Conservation (phyloP, 1,140 invertebrate species). For the Drosophila leontia region DNA sequence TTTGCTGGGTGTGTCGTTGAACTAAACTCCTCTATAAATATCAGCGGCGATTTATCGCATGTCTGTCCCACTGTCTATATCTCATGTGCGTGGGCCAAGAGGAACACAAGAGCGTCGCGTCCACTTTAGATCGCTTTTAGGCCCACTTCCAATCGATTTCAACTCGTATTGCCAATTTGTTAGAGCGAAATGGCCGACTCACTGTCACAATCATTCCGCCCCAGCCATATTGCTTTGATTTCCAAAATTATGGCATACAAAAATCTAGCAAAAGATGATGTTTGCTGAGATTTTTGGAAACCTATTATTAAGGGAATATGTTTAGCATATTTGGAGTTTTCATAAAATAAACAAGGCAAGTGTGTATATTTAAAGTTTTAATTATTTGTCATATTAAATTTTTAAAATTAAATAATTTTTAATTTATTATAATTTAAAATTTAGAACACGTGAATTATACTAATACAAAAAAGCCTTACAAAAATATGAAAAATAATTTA, state of each 20-base stretch:
- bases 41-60: constrained; percentile 72
- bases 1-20: constrained; percentile 60
- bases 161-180: constrained; percentile 70
- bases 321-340: not conserved
- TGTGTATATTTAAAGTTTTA: too few species aligned
- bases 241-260: not conserved
- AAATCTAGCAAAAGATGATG: not conserved
- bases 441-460: not conserved
- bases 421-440: not conserved
- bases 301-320: not conserved
- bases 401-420: too few species aligned
- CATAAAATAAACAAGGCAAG: not conserved
- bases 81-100: constrained; percentile 55
- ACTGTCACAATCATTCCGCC: not conserved
- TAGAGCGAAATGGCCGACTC: constrained; percentile 18
- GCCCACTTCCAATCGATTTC: constrained; percentile 79
- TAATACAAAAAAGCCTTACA: not conserved
- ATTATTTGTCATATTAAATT: not conserved
- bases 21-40: constrained; percentile 78
- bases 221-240: constrained; percentile 4
- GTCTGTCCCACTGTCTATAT: constrained; percentile 57
- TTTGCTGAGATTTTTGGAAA: too few species aligned
- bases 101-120: constrained; percentile 19
- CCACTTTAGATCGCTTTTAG: constrained; percentile 64
- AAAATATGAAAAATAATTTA: too few species aligned